Evolutionary conservation across 2,797 vertebrate genomes (phyloP), one percentile per base, ranked within the genome.

Genomic region (Tenualosa ilisha): DNA sequence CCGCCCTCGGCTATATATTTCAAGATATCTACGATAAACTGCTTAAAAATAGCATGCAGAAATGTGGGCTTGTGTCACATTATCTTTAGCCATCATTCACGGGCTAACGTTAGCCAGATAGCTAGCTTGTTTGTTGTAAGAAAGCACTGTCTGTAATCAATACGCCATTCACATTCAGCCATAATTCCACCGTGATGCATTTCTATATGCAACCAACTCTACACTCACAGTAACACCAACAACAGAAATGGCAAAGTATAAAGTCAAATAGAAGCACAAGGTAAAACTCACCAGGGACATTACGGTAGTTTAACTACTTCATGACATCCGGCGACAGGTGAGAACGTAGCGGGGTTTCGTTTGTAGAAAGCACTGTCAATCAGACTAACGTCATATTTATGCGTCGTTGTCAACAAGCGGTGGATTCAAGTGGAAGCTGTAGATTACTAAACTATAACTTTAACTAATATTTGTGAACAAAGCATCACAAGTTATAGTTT

Each of bases 241-340:
- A 7, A 20, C 9, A 79, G 0, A 46, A 13, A 22, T 0, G 2
- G 6, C 46, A 6, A 15, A 6, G 15, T 43, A 46, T 79, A 46
- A 22, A 46, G 37, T 72, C 3, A 79, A 22, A 79, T 22, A 46
- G 8, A 17, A 46, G 6, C 6, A 46, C 37, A 79, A 46, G 40
- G 6, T 22, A 22, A 79, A 79, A 79, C 72, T 79, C 72, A 46
- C 72, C 72, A 79, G 37, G 72, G 40, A 46, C 72, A 79, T n/a
- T 43, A 46, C 72, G 40, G 46, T 43, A 43, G 40, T 79, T 46
- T 40, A 9, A 22, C 37, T 7, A 22, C 26, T 9, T 24, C 56
- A 79, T 20, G 1, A 46, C 72, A 79, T 79, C 72, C 72, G 72
- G 72, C 37, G 37, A 9, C 40, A 46, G 7, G 43, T 15, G 17